A percentile compares a stretch with the other conserved stretches of the same genome.
These are phyloP conservation scores for Abramis brama DNA, from an alignment of 2,113 vertebrate genomes.

Conservation along the genomic window DNA sequence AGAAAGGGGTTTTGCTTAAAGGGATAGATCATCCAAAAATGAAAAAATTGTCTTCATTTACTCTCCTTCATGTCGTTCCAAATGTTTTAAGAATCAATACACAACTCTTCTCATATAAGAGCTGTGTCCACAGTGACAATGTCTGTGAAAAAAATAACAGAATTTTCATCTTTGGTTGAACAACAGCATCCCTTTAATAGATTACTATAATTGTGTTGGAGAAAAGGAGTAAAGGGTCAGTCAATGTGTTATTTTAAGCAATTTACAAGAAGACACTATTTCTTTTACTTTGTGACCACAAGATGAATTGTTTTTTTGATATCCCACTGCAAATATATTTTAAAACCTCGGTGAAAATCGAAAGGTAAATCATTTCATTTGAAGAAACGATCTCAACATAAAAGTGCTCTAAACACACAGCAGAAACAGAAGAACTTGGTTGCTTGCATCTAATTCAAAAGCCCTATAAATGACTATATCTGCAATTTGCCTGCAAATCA, in stretches of 20 bases:
- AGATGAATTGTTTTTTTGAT: neutral
- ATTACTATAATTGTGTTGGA: neutral
- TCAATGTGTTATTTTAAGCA: neutral
- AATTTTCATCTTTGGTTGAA: neutral
- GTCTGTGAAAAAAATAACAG: neutral
- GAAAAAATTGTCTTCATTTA: neutral
- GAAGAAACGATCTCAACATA: neutral
- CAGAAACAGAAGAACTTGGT: neutral
- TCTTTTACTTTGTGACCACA: neutral
- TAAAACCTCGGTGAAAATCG: neutral
- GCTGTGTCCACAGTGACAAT: neutral
- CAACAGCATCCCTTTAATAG: neutral
- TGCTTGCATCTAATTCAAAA: neutral
- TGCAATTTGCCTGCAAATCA: neutral
- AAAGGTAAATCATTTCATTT: neutral
- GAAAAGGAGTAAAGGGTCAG: neutral
- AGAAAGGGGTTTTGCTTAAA: neutral
- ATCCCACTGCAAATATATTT: constrained; percentile 11
- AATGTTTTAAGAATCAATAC: neutral
- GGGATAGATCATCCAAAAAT: neutral
- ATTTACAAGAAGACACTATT: constrained; percentile 10
- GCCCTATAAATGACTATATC: neutral
- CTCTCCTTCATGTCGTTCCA: neutral
- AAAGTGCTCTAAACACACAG: constrained; percentile 1
- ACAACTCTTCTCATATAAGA: neutral